Percentiles rank a stretch among this genome's conserved stretches.
Conservation (phyloP, 1,140 invertebrate genomes). For the Thaumatotibia leucotreta region DNA sequence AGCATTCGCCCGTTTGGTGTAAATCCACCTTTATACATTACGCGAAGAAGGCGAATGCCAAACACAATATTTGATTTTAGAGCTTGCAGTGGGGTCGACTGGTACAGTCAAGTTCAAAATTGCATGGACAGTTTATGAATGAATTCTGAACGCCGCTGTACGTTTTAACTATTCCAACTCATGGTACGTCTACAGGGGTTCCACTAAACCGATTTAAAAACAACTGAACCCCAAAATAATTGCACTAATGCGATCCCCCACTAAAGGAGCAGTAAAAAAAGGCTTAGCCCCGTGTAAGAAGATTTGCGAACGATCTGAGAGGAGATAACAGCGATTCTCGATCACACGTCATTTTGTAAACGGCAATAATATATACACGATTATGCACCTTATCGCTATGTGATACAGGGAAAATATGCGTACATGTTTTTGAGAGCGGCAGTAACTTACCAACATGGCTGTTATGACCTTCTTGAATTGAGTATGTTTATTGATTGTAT, state of each 20-base stretch:
- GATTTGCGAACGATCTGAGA: not conserved
- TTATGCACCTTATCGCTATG: not conserved
- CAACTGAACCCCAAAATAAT: not conserved
- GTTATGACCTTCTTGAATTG: not conserved
- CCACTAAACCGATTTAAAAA: not conserved
- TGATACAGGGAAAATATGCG: not conserved
- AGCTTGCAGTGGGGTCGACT: too few relatives aligned
- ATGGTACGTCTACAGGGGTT: too few relatives aligned
- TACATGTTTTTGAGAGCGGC: not conserved
- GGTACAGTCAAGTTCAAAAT: too few relatives aligned
- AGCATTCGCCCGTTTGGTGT: too few relatives aligned
- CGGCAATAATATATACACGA: too few relatives aligned
- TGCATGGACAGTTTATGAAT: too few relatives aligned
- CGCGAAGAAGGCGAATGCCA: too few relatives aligned
- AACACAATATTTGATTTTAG: too few relatives aligned
- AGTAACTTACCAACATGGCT: not conserved
- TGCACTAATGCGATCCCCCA: constrained; percentile 1
- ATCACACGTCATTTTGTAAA: not conserved
- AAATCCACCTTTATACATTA: too few relatives aligned
- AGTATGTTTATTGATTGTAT: not conserved
- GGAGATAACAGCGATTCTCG: not conserved
- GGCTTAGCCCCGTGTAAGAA: not conserved
- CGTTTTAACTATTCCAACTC: too few relatives aligned
- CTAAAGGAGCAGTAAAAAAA: not conserved
- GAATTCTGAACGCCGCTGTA: too few relatives aligned